Base-by-base conservation (phyloP, 1,140 invertebrate genomes). In the Hyles vespertilio region DNA sequence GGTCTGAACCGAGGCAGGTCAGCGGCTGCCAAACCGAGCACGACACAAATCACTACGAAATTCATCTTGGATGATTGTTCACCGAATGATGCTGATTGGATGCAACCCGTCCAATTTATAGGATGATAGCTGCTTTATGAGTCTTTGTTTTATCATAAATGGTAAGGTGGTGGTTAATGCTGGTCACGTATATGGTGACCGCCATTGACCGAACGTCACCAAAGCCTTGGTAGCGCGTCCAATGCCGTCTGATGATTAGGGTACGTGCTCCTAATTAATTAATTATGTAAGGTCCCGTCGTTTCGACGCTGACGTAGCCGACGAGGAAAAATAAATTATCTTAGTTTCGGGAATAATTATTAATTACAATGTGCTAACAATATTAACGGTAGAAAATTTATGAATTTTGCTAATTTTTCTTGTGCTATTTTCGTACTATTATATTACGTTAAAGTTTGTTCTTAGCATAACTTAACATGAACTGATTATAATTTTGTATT, bases 71-170 rank as follows among this genome's bases (percentile, higher is more conserved):
- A 32, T 62, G 3, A 59, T 51, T 70, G 55, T 52, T 36, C 34
- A 36, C 12, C 69, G 72, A 80, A 59, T 81, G 75, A 76, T 74
- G 65, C 47, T 69, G 55, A 33, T 58, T 7, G 40, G 11, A 33
- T 40, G 44, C 11, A 46, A 10, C 50, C 47, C 32, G 54, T 50
- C 52, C 44, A 64, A 75, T 87, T 81, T 87, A 87, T 87, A 87
- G 65, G 64, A 61, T 54, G 45, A 51, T 65, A 43, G 48, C 56
- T 62, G 51, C 56, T 81, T 84, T 77, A 87, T 83, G 67, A 62
- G 56, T 76, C 81, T 82, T 85, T 84, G 82, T 87, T 74, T 40
- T 76, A 70, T 82, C 77, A 75, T 76, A 84, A 77, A 84, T 78
- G 82, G 84, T 72, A 50, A 78, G 75, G 69, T 49, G 56, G 57